Evolutionary conservation across 2,797 vertebrate genomes (phyloP), one percentile per base, ranked within the genome.

Genomic region (Hipposideros larvatus): DNA sequence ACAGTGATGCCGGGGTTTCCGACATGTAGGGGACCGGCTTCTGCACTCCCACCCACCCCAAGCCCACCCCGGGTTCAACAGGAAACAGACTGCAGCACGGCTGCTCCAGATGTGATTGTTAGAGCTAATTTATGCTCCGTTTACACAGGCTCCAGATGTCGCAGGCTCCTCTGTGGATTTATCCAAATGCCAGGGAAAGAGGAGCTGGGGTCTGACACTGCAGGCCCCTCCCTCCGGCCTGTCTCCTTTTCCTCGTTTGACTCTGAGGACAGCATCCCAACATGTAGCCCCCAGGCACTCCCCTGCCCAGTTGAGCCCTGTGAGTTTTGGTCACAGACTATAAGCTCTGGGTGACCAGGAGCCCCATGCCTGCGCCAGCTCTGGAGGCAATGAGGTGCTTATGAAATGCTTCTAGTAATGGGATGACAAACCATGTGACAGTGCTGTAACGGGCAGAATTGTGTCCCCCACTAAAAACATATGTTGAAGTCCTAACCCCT

Each of bases 61-160:
- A 34, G 37, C 78, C 83, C 77, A 73, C 73, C 77, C 91, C 53
- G 74, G 9, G 18, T 46, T 89, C 7, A 0, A 74, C 84, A 95
- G 93, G 77, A 95, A 95, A n/a, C 87, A 96, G 94, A 37, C 70
- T 68, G 82, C 51, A 28, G 24, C 1, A 0, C 41, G 87, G 71
- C 0, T 10, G 77, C 79, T 92, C 82, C 95, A 96, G 90, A 91
- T 92, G 85, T 88, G 87, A n/a, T 53, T 48, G 85, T 94, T 96
- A 79, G 88, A 85, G 92, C 48, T 96, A 95, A 96, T 89, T 96
- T 96, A 96, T 77, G 94, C 83, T 96, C 85, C 70, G 5, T 97
- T 92, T 91, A 92, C 87, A 95, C 11, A 41, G 90, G 63, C 79
- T 96, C 93, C 97, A 94, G 97, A 96, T 92, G 96, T 94, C 90